Evolutionary conservation across 2,797 vertebrate species (phyloP).

Genomic region (Chelmon rostratus): DNA sequence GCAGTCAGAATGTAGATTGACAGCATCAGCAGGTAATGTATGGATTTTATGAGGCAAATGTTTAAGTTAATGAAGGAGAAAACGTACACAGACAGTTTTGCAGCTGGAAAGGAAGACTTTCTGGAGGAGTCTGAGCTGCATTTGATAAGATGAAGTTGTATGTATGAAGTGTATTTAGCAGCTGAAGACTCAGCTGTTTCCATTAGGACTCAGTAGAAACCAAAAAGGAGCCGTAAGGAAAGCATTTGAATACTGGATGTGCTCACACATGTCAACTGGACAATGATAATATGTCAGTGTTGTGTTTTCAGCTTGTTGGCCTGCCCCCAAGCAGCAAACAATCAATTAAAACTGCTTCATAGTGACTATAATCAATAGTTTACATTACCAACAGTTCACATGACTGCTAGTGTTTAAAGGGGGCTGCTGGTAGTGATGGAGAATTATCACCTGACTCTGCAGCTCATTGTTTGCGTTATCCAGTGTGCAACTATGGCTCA

Average conservation of each 20-base stretch:
- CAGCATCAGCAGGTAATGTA: slow-evolving; percentile 10
- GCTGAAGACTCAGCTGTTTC: not conserved
- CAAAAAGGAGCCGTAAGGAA: not conserved
- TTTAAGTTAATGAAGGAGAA: not conserved
- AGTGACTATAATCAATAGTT: not conserved
- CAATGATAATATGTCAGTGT: not conserved
- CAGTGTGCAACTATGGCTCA: too few relatives aligned
- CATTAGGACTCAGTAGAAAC: not conserved
- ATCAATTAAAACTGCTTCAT: not conserved
- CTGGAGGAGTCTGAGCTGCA: not conserved
- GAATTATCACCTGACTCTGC: too few relatives aligned
- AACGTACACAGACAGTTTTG: not conserved
- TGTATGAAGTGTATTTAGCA: too few relatives aligned
- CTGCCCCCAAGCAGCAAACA: not conserved
- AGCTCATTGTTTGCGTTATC: not conserved
- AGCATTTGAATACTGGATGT: not conserved
- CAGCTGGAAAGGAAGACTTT: slow-evolving; percentile 15
- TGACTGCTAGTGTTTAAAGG: not conserved
- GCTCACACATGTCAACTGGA: not conserved
- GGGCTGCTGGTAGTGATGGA: not conserved
- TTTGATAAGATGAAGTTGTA: slow-evolving; percentile 18
- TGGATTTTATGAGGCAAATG: slow-evolving; percentile 25
- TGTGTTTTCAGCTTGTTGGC: not conserved
- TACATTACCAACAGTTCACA: not conserved
- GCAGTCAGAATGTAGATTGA: slow-evolving; percentile 18